phyloP scores from a whole-genome alignment of 2,888 invertebrate genomes.

The Pterobdella sp. region DNA sequence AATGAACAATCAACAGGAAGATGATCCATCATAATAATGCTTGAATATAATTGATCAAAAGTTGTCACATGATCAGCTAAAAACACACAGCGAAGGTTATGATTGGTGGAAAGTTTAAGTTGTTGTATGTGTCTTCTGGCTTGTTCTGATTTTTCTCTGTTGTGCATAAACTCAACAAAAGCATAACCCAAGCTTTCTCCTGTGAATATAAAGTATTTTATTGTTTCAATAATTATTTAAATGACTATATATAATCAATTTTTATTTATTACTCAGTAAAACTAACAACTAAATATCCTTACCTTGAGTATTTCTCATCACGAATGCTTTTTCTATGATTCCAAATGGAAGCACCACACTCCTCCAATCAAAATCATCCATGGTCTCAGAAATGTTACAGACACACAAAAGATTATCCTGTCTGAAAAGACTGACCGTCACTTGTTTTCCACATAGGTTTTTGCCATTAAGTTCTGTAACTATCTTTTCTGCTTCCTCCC shows the following conservation, averaged over 20 bases:
- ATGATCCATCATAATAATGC: slow-evolving; percentile 55
- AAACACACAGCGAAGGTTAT: slow-evolving; percentile 54
- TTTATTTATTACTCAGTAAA: too few species aligned
- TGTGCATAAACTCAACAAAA: slow-evolving; percentile 54
- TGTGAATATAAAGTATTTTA: slow-evolving; percentile 42
- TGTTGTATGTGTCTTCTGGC: slow-evolving; percentile 54
- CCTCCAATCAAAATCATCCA: slow-evolving; percentile 53
- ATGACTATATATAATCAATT: too few species aligned
- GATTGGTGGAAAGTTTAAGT: slow-evolving; percentile 48
- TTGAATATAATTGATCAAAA: slow-evolving; percentile 54
- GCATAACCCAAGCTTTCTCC: slow-evolving; percentile 57
- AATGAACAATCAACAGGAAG: slow-evolving; percentile 48
- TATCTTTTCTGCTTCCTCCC: slow-evolving; percentile 42
- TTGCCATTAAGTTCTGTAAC: slow-evolving; percentile 40
- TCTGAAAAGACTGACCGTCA: slow-evolving; percentile 51
- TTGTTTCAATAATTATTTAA: too few species aligned
- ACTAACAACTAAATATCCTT: slow-evolving; percentile 7
- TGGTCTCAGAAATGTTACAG: slow-evolving; percentile 53
- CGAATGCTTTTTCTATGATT: slow-evolving; percentile 53
- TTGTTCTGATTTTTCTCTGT: slow-evolving; percentile 53
- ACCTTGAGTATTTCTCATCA: slow-evolving; percentile 54
- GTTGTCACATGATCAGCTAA: slow-evolving; percentile 53
- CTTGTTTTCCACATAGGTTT: slow-evolving; percentile 41
- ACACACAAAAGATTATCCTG: slow-evolving; percentile 55
- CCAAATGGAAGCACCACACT: slow-evolving; percentile 53